Percentiles rank a stretch among this genome's conserved stretches.
Conservation (phyloP, 2,113 vertebrate species). For the Seriola rivoliana region DNA sequence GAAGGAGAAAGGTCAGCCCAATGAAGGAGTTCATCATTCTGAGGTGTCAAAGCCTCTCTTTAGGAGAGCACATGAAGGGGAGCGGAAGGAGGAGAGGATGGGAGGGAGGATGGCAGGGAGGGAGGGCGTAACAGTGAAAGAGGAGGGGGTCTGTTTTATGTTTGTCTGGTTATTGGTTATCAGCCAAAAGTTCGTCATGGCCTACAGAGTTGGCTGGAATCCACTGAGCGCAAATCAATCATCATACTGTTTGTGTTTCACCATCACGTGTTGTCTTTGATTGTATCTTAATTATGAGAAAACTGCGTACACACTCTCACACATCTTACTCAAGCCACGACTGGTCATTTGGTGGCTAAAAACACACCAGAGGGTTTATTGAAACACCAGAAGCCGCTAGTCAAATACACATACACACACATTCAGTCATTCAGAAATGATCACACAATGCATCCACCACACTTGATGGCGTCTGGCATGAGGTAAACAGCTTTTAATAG, state of each 20-base stretch:
- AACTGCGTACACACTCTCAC: slow-evolving; percentile 33
- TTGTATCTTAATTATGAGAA: slow-evolving; percentile 67
- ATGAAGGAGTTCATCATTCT: slow-evolving; percentile 81
- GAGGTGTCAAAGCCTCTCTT: slow-evolving; percentile 70
- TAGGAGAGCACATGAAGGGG: slow-evolving; percentile 58
- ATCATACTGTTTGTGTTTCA: slow-evolving; percentile 31
- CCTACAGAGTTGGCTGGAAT: slow-evolving; percentile 68
- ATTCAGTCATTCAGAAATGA: slow-evolving; percentile 58
- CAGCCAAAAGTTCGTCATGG: slow-evolving; percentile 63
- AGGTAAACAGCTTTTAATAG: slow-evolving; percentile 94
- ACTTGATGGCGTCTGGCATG: slow-evolving; percentile 84
- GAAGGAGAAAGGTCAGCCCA: slow-evolving; percentile 78
- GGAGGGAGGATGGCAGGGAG: slow-evolving; percentile 1
- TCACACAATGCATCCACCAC: slow-evolving; percentile 56
- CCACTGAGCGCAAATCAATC: slow-evolving; percentile 49
- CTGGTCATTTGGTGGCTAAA: slow-evolving; percentile 79
- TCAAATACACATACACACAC: slow-evolving; percentile 52
- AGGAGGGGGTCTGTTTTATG: slow-evolving; percentile 26
- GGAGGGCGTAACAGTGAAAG: slow-evolving; percentile 14
- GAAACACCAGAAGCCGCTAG: slow-evolving; percentile 75
- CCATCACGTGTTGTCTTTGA: slow-evolving; percentile 60
- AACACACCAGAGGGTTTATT: slow-evolving; percentile 82
- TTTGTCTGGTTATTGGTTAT: slow-evolving; percentile 61
- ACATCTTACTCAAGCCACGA: slow-evolving; percentile 40
- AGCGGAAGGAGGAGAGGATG: slow-evolving; percentile 28